phyloP scores from a whole-genome alignment of 92 coral and sea anemone species.

The Blastomussa wellsi region DNA sequence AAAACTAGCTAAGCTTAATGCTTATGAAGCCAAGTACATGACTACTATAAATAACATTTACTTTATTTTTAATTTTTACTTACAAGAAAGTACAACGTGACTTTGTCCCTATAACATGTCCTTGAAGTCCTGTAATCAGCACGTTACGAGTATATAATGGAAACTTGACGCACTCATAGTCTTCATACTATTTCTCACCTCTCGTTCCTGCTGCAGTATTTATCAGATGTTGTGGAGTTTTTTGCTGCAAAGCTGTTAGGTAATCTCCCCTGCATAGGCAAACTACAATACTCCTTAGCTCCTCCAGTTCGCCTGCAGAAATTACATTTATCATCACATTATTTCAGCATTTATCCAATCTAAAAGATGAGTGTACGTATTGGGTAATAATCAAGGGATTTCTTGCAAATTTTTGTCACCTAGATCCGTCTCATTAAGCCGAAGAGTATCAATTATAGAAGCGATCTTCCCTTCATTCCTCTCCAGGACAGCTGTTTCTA shows the following conservation, averaged over 20 bases:
- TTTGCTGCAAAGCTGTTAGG: conserved; percentile 32
- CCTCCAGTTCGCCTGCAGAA: conserved; percentile 14
- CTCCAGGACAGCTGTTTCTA: conserved; percentile 54
- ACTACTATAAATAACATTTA: too few relatives aligned
- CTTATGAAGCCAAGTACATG: too few relatives aligned
- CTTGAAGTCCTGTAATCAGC: too few relatives aligned
- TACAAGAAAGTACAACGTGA: too few relatives aligned
- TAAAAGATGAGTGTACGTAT: too few relatives aligned
- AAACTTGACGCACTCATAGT: background rate
- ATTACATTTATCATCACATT: too few relatives aligned
- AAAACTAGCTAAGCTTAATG: too few relatives aligned
- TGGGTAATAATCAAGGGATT: background rate
- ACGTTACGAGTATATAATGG: too few relatives aligned
- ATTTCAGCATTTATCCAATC: background rate
- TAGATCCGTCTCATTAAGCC: background rate
- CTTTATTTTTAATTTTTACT: too few relatives aligned
- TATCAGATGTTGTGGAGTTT: conserved; percentile 16
- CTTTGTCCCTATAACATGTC: too few relatives aligned
- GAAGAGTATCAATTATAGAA: background rate
- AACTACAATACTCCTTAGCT: conserved; percentile 25
- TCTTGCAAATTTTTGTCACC: background rate
- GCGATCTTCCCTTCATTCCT: conserved; percentile 29
- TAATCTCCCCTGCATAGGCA: conserved; percentile 52
- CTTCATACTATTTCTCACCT: conserved; percentile 2
- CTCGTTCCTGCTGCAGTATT: background rate